These are phyloP conservation scores for Calephelis perditalis DNA, from an alignment of 2,888 invertebrate genomes.

Conservation along the genomic window DNA sequence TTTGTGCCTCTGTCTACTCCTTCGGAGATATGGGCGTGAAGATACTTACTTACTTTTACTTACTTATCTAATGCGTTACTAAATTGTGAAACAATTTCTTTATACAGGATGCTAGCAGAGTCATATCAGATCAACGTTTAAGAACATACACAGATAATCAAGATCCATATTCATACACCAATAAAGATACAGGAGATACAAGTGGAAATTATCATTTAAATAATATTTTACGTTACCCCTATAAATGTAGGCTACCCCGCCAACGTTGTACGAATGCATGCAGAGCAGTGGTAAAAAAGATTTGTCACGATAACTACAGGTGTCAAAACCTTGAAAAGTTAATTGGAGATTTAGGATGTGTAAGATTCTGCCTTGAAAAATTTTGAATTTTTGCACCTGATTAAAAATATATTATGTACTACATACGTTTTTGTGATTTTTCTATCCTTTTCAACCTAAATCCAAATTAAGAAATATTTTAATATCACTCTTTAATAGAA, in stretches of 20 bases:
- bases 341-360: neutral
- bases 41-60: no score
- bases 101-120: constrained; percentile 1
- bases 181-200: no score
- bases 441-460: no score
- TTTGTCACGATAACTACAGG: neutral
- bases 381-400: neutral
- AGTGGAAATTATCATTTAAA: no score
- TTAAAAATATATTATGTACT: no score
- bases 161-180: no score
- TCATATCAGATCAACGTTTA: neutral
- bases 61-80: no score
- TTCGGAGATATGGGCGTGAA: no score
- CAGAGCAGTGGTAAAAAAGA: neutral
- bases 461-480: no score
- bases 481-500: no score
- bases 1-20: no score
- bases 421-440: no score
- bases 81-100: neutral
- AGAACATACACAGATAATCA: neutral
- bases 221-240: neutral
- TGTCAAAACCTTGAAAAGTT: neutral
- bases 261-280: constrained; percentile 1
- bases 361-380: neutral
- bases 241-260: neutral